Conservation (phyloP, 1,140 invertebrate species). For the Elymnias hypermnestra region DNA sequence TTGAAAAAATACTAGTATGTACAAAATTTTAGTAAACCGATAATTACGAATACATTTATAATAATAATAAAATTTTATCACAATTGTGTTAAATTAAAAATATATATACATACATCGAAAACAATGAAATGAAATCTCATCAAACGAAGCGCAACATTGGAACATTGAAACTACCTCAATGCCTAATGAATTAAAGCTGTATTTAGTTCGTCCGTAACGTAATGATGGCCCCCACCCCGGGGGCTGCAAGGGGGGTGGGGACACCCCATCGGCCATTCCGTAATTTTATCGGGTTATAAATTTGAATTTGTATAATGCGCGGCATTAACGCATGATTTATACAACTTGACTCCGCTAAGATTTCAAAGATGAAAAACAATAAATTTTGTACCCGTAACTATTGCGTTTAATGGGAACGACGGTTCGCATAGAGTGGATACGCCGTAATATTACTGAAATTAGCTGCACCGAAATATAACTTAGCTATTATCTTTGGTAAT, state of each 20-base stretch:
- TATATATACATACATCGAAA: background rate
- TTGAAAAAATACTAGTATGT: too few relatives aligned
- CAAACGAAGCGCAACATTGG: background rate
- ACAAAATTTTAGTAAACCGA: too few relatives aligned
- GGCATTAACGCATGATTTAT: conserved; percentile 75
- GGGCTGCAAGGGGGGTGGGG: conserved; percentile 22
- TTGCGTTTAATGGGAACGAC: conserved; percentile 61
- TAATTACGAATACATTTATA: too few relatives aligned
- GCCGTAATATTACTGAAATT: conserved; percentile 1
- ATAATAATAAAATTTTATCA: too few relatives aligned
- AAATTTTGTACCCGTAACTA: conserved; percentile 71
- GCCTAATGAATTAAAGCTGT: conserved; percentile 59
- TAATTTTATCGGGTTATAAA: conserved; percentile 77
- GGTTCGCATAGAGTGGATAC: conserved; percentile 34
- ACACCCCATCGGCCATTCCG: conserved; percentile 63
- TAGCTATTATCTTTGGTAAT: background rate
- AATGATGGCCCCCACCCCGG: conserved; percentile 36
- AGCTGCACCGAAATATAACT: background rate
- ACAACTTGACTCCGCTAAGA: conserved; percentile 73
- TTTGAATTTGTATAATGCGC: conserved; percentile 75
- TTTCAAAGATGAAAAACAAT: conserved; percentile 75
- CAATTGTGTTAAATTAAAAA: conserved; percentile 3
- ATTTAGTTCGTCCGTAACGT: conserved; percentile 45
- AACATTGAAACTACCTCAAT: conserved; percentile 25
- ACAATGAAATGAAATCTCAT: conserved; percentile 12